Conservation (phyloP, 2,113 vertebrate species). For the Barnardius zonarius region DNA sequence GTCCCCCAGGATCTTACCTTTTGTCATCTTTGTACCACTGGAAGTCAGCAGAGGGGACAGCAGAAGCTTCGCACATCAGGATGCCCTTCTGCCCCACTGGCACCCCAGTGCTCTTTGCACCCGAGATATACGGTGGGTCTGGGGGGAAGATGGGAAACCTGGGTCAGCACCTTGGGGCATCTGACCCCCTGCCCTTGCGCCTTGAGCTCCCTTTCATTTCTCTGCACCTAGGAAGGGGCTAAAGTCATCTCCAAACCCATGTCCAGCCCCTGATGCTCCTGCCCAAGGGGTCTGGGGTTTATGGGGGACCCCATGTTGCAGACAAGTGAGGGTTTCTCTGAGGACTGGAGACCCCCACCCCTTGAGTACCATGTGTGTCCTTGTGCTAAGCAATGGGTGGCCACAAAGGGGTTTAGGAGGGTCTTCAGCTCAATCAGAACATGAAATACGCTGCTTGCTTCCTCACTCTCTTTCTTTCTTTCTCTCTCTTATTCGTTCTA, state of each 20-base stretch:
- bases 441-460: background rate
- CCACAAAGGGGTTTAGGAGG: background rate
- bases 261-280: background rate
- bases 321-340: rapidly evolving
- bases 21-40: conserved; percentile 97
- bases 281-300: background rate
- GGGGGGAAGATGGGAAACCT: background rate
- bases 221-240: rapidly evolving
- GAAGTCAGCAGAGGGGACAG: conserved; percentile 89
- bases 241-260: background rate
- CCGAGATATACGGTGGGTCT: conserved; percentile 91
- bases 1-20: conserved; percentile 70
- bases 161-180: rapidly evolving
- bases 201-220: background rate
- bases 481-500: background rate
- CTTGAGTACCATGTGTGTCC: rapidly evolving
- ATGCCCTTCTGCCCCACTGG: conserved; percentile 88
- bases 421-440: background rate
- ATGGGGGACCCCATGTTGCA: rapidly evolving
- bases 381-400: background rate
- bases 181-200: background rate
- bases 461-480: background rate
- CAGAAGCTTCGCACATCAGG: conserved; percentile 89
- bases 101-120: conserved; percentile 88
- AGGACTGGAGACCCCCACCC: rapidly evolving